These are phyloP conservation scores for Eristalis arbustorum DNA, from an alignment of 2,888 invertebrate genomes.

Conservation along the genomic window DNA sequence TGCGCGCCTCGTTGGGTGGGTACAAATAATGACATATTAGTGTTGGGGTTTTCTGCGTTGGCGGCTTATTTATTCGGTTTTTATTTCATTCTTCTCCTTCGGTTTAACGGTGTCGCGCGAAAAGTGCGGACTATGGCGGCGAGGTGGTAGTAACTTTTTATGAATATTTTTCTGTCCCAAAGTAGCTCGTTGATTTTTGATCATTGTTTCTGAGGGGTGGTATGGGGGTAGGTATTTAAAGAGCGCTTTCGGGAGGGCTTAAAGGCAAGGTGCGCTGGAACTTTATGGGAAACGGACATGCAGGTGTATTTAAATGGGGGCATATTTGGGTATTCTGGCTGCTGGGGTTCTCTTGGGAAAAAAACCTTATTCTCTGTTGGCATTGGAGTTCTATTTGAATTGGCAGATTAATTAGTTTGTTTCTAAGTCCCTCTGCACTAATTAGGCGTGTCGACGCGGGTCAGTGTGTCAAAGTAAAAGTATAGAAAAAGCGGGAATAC, in stretches of 20 bases:
- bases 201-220: background rate
- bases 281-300: too few species aligned
- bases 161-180: conserved; percentile 17
- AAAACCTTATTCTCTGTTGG: too few species aligned
- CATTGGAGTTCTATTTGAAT: too few species aligned
- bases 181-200: conserved; percentile 17
- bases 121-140: conserved; percentile 14
- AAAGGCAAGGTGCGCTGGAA: background rate
- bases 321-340: too few species aligned
- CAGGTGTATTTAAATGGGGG: too few species aligned
- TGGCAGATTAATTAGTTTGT: too few species aligned
- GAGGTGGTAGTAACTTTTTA: conserved; percentile 20
- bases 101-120: conserved; percentile 13
- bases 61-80: conserved; percentile 21
- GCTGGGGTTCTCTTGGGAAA: too few species aligned
- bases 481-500: too few species aligned
- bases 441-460: too few species aligned
- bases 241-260: background rate
- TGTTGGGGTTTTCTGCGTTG: conserved; percentile 18
- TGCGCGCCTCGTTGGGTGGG: conserved; percentile 18
- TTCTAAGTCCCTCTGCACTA: too few species aligned
- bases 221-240: background rate
- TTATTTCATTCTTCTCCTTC: background rate
- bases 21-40: conserved; percentile 53
- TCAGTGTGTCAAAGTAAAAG: too few species aligned